Percentiles rank a stretch among this genome's conserved stretches.
Evolutionary conservation across 2,113 vertebrate genomes (phyloP).

Genomic region (Poeciliopsis turrubarensis): DNA sequence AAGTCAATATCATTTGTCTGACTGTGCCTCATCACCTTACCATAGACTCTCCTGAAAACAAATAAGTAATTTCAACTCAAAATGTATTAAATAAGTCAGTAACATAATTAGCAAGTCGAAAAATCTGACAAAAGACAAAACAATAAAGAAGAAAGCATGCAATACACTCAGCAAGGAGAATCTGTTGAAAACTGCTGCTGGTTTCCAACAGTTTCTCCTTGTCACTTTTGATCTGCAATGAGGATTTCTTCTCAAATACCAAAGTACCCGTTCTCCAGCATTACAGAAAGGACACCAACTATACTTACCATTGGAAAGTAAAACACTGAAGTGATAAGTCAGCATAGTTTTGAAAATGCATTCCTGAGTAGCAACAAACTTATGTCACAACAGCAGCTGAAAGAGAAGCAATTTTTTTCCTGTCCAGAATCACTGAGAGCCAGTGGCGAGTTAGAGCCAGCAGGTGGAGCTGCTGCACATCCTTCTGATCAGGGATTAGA

Average conservation of each 20-base stretch:
- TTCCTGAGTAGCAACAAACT: constrained; percentile 52
- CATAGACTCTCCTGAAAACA: not conserved
- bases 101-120: constrained; percentile 9
- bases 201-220: constrained; percentile 64
- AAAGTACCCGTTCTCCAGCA: constrained; percentile 1
- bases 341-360: constrained; percentile 46
- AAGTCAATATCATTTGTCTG: not conserved
- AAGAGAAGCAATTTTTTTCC: constrained; percentile 17
- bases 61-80: constrained; percentile 18
- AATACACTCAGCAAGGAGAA: constrained; percentile 58
- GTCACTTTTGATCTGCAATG: constrained; percentile 46
- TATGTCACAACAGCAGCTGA: constrained; percentile 9
- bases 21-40: constrained; percentile 11
- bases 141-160: constrained; percentile 18
- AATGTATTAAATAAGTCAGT: constrained; percentile 36
- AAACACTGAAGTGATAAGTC: constrained; percentile 41
- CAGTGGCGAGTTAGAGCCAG: constrained; percentile 56
- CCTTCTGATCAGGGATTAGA: constrained; percentile 24
- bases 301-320: constrained; percentile 67
- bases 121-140: constrained; percentile 2
- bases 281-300: constrained; percentile 25
- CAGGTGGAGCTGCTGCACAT: constrained; percentile 57
- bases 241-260: constrained; percentile 12
- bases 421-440: not conserved
- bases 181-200: constrained; percentile 67